Evolutionary conservation across 2,797 vertebrate genomes (phyloP), one percentile per base, ranked within the genome.

Genomic region (Podarcis lilfordi): DNA sequence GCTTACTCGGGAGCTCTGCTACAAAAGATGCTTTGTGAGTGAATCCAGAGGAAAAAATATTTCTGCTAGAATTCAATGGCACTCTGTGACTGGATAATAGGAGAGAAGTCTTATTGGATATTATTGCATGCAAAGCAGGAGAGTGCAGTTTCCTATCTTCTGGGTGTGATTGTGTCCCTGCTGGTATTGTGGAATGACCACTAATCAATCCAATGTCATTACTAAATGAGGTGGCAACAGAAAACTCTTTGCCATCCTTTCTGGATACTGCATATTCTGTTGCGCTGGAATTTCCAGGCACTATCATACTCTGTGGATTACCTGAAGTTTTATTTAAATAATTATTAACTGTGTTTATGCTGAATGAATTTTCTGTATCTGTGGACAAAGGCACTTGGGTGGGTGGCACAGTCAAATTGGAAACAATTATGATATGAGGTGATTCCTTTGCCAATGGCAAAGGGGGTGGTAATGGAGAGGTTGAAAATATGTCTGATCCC

Each of bases 361-460:
- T 93, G 91, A 92, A 90, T 91, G 86, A 89, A 92, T 88, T 86
- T 92, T 92, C 90, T 29, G 85, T 89, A 86, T 92, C 94, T 94
- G 93, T 93, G 91, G 87, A 89, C 68, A 87, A 88, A 95, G 94
- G 94, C 90, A 90, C 90, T 94, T 91, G 84, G 94, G 93, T 87
- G 92, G 95, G 87, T 89, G 29, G 91, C 37, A 89, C 80, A 87
- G 87, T 86, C 68, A 90, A 91, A 85, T 96, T 93, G 89, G 94
- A 91, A 93, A 93, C 90, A 89, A 93, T 92, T 93, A 94, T 94
- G 95, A 90, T 32, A 95, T 94, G 96, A 95, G 94, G 90, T 94
- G 92, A 94, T 84, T 82, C 71, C 37, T 93, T 90, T 94, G 89
- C 77, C 92, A 94, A 92, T 95, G 96, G 95, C 80, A 92, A 91